phyloP scores from a whole-genome alignment of 1,140 invertebrate genomes.

The Frieseomelitta varia region DNA sequence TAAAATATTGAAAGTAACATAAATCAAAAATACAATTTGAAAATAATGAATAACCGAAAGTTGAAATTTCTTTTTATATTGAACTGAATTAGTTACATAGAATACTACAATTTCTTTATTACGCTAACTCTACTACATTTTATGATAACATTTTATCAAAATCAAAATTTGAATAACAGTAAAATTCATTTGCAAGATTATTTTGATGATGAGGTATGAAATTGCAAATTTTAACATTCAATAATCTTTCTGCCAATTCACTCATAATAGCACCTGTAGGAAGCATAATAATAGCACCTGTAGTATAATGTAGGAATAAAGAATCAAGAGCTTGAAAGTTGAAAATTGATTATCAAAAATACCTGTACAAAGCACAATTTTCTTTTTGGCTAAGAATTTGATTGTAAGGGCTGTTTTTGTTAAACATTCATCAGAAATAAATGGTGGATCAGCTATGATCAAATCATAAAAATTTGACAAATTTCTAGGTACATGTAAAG shows the following conservation, averaged over 20 bases:
- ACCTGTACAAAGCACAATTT: conserved; percentile 96
- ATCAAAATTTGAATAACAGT: conserved; percentile 94
- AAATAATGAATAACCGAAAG: not conserved
- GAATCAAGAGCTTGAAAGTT: conserved; percentile 4
- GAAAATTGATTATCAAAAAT: conserved; percentile 33
- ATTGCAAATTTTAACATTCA: conserved; percentile 86
- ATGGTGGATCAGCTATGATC: conserved; percentile 96
- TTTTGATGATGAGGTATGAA: conserved; percentile 93
- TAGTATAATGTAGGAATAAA: conserved; percentile 62
- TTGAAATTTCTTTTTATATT: conserved; percentile 4
- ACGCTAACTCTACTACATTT: conserved; percentile 19
- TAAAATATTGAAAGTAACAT: not conserved
- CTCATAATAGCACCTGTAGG: conserved; percentile 88
- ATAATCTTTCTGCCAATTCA: conserved; percentile 85
- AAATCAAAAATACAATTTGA: not conserved
- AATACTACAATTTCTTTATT: conserved; percentile 3
- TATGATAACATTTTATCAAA: conserved; percentile 80
- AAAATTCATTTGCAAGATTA: conserved; percentile 96
- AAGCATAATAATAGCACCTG: conserved; percentile 87
- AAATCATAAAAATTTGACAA: conserved; percentile 88
- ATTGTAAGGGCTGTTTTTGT: conserved; percentile 92
- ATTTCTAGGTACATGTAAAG: conserved; percentile 86
- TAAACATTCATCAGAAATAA: conserved; percentile 96
- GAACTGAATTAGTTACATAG: too few relatives aligned
- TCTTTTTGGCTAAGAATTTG: conserved; percentile 88